A percentile compares a stretch with the other conserved stretches of the same genome.
phyloP scores from a whole-genome alignment of 2,113 vertebrate genomes.

The Podarcis raffonei region DNA sequence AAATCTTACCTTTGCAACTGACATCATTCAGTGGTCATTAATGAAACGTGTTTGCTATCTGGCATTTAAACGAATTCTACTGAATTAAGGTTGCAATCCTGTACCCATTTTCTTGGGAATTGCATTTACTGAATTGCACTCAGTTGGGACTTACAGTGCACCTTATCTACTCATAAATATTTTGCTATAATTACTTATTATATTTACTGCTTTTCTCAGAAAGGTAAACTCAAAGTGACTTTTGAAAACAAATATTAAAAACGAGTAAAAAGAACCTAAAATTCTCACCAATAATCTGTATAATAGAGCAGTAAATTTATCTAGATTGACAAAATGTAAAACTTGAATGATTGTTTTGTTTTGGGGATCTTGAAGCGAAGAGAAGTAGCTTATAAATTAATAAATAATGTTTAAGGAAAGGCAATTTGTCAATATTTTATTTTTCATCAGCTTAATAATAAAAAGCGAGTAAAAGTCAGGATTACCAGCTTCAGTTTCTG shows the following conservation, averaged over 20 bases:
- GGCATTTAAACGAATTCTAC: neutral
- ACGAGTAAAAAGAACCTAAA: too few species aligned
- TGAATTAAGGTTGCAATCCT: neutral
- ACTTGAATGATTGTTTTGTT: neutral
- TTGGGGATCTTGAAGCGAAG: neutral
- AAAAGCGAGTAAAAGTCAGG: neutral
- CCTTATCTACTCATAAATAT: too few species aligned
- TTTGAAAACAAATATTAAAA: too few species aligned
- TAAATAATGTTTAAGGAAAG: neutral
- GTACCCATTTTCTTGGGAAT: too few species aligned
- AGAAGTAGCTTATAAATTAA: neutral
- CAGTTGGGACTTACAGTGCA: too few species aligned
- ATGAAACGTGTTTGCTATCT: neutral
- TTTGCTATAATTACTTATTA: too few species aligned
- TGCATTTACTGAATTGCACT: too few species aligned
- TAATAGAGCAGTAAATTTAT: neutral
- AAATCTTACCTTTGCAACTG: slow-evolving; percentile 3
- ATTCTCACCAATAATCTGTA: too few species aligned
- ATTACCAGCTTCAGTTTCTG: neutral
- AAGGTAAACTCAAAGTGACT: too few species aligned
- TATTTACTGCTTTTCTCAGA: too few species aligned
- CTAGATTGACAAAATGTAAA: neutral
- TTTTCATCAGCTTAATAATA: neutral
- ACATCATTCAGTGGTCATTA: neutral
- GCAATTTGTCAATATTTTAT: neutral